Evolutionary conservation across 2,888 invertebrate genomes (phyloP), one percentile per base, ranked within the genome.

Genomic region (Troides aeacus): DNA sequence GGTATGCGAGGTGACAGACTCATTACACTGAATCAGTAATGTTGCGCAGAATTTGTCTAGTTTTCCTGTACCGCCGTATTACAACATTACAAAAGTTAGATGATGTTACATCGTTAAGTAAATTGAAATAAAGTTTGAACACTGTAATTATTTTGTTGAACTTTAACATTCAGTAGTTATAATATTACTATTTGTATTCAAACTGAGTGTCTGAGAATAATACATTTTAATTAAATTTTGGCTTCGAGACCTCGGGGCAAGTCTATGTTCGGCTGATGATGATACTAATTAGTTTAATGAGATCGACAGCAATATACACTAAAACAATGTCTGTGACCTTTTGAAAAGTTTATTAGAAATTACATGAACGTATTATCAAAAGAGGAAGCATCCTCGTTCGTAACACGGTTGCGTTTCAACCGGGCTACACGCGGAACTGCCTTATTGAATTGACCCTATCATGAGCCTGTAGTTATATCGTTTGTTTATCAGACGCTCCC

Each of bases 391-490:
- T 39, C 39, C 8, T n/a, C 46, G 53, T 30, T 21, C 36, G 60
- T 61, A 8, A 61, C 36, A 18, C 50, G 21, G 23, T 50, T 21
- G 30, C 24, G 23, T 21, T 56, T 18, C 59, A 56, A n/a, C 3
- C n/a, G 21, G 63, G 21, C 61, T 56, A 60, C 67, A 64, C 64
- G 56, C 60, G 61, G 57, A 67, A 66, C 67, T 17, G 56, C 46
- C 21, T 57, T 56, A 70, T 66, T 63, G 64, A 66, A 62, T 62
- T 62, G 70, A 70, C 66, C 70, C 63, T 64, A 63, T 64, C 63
- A 30, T 50, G 24, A 56, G 18, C n/a, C 18, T 24, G 30, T 59
- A 57, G 59, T 63, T 21, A 62, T 39, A 62, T 64, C 60, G 66
- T 64, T 60, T 70, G 70, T 70, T 70, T 70, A 70, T 67, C 57